Evolutionary conservation across 2,797 vertebrate species (phyloP), one percentile per base, ranked within the genome.

Genomic region (Harpagifer antarcticus): DNA sequence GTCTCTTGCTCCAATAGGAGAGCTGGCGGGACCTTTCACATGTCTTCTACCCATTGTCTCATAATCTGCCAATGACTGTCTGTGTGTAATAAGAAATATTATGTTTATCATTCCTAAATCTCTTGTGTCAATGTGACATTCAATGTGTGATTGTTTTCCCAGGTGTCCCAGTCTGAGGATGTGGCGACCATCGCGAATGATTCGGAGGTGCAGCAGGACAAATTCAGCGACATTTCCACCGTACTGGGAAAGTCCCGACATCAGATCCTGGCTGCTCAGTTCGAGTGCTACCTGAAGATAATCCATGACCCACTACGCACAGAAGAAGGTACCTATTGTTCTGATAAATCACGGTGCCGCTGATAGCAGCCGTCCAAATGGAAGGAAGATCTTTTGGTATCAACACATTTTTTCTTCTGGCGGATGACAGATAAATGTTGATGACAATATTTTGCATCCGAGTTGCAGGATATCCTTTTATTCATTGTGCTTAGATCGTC

Each of bases 271-370:
- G 85, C 93, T 0, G 93, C 95, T 42, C 95, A 96, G 92, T 96
- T 93, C 61, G 94, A 96, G 85, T 96, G 95, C 78, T 96, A 95
- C 90, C 78, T 95, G 71, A 96, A 92, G 90, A 95, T 96, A 69
- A 91, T 95, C 72, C 71, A 42, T 0, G 94, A 95, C 47, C 93
- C 94, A 0, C 89, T 83, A 3, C 74, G 4, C n/a, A 59, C 17
- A 4, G 90, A 92, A 3, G 63, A 86, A 81, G 95, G 95, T 96
- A 59, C 10, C 31, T 10, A 27, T 45, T 58, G 16, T 56, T 67
- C 13, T 31, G 23, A 42, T 44, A 27, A 48, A 20, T 64, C 19
- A 52, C 40, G 54, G 9, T 17, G 42, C 37, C 53, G n/a, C 48
- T 64, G 17, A 50, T 60, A 63, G 54, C 9, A 48, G 14, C 8